phyloP scores from a whole-genome alignment of 2,888 invertebrate species.

The Agonum fuliginosum region DNA sequence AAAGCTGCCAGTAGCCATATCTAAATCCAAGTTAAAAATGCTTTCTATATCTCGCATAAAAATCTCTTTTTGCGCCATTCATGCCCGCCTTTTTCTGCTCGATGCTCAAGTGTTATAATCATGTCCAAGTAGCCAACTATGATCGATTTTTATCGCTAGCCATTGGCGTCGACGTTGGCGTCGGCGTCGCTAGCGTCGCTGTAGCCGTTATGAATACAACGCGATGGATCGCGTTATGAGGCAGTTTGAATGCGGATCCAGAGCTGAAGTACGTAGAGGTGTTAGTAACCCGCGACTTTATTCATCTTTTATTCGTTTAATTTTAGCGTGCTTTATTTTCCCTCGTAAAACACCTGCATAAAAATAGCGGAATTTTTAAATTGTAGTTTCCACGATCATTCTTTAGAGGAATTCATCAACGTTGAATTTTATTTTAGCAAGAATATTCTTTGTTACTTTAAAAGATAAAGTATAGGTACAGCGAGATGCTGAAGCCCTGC shows the following conservation, averaged over 20 bases:
- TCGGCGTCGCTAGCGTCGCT: neutral
- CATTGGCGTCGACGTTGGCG: neutral
- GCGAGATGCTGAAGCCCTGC: too few species aligned
- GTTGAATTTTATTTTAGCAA: too few species aligned
- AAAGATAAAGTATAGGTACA: too few species aligned
- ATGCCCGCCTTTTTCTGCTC: too few species aligned
- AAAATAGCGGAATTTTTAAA: conserved; percentile 8
- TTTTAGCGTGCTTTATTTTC: conserved; percentile 62
- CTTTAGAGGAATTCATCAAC: too few species aligned
- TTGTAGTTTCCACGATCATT: too few species aligned
- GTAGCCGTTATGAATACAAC: conserved; percentile 32
- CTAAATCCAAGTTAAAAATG: too few species aligned
- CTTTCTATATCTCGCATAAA: too few species aligned
- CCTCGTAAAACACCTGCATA: conserved; percentile 59
- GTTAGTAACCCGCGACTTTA: conserved; percentile 54
- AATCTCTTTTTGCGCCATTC: too few species aligned
- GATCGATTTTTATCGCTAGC: conserved; percentile 33
- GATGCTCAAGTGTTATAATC: conserved; percentile 43
- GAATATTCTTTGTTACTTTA: too few species aligned
- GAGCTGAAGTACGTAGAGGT: conserved; percentile 1
- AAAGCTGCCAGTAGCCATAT: too few species aligned
- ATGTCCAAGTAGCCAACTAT: conserved; percentile 31
- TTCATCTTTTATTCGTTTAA: conserved; percentile 62
- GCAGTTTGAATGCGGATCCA: conserved; percentile 49
- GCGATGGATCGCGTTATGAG: conserved; percentile 52